A percentile compares a stretch with the other conserved stretches of the same genome.
These are phyloP conservation scores for Nemoura dubitans DNA, from an alignment of 2,888 invertebrate genomes.

Conservation along the genomic window DNA sequence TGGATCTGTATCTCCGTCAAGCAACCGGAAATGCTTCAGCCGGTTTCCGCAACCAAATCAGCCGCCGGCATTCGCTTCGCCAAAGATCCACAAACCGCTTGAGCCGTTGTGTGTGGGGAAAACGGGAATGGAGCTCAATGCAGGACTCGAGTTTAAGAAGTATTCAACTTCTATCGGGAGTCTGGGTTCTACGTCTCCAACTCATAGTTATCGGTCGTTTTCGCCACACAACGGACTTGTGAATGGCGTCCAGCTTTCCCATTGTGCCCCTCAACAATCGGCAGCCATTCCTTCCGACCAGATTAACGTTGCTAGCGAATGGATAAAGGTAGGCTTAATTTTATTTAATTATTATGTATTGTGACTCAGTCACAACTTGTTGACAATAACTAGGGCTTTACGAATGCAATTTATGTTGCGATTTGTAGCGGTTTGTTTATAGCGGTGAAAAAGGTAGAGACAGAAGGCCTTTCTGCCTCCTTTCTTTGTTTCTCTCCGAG, in stretches of 20 bases:
- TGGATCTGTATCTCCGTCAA: background rate
- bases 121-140: background rate
- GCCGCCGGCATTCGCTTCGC: background rate
- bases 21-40: background rate
- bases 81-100: background rate
- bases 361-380: too few species aligned
- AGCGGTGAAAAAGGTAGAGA: too few species aligned
- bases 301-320: slow-evolving; percentile 42
- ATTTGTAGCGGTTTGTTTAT: too few species aligned
- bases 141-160: background rate
- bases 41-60: background rate
- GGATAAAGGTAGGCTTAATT: slow-evolving; percentile 43
- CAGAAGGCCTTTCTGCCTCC: too few species aligned
- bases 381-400: too few species aligned
- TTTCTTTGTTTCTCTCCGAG: too few species aligned
- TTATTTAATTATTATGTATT: too few species aligned
- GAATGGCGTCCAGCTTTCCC: background rate
- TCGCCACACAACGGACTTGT: background rate
- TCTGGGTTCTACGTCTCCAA: background rate
- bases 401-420: too few species aligned
- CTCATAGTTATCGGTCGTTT: background rate
- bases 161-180: background rate
- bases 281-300: slow-evolving; percentile 37
- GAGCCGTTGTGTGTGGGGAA: background rate
- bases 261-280: background rate